Evolutionary conservation across 1,140 invertebrate species (phyloP), one percentile per base, ranked within the genome.

Genomic region (Coboldia fuscipes): DNA sequence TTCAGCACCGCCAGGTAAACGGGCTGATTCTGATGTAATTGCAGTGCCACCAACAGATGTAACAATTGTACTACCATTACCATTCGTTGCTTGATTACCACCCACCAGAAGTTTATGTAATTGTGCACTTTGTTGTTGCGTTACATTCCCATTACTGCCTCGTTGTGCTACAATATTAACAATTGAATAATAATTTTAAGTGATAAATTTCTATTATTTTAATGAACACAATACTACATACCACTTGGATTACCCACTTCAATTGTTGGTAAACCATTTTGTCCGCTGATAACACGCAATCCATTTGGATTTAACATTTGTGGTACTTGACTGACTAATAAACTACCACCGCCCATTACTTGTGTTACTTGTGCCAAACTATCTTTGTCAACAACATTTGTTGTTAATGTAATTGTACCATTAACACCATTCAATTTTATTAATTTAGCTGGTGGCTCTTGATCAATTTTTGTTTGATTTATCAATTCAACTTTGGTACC

Each of bases 1-100:
- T 31, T 36, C 35, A 24, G 35, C 35, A 10, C 35, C 35, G 16
- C 35, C 35, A 16, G 35, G 35, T 24, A 36, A 27, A n/a, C 35
- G 20, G 14, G 19, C 21, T 6, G 32, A 15, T 32, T 36, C 35
- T 12, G 12, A n/a, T 16, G 35, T 18, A 23, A 15, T n/a, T 7
- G n/a, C 9, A 8, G 22, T 14, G 10, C 12, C 16, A 19, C 19
- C 20, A 4, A 5, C 15, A 18, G 13, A 18, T 16, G 20, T 31
- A 18, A 19, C 14, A 4, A 10, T 17, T 17, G 5, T 20, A 10
- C 6, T 12, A n/a, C 8, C 21, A 3, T 15, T 10, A 2, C 16
- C 21, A 5, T 16, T 5, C 12, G 13, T 20, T 3, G 35, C 29
- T 15, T 12, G 8, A 14, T 20, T 13, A 24, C 21, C 35, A 31